Evolutionary conservation across 1,140 invertebrate genomes (phyloP), one percentile per base, ranked within the genome.

Genomic region (Magallana angulata): DNA sequence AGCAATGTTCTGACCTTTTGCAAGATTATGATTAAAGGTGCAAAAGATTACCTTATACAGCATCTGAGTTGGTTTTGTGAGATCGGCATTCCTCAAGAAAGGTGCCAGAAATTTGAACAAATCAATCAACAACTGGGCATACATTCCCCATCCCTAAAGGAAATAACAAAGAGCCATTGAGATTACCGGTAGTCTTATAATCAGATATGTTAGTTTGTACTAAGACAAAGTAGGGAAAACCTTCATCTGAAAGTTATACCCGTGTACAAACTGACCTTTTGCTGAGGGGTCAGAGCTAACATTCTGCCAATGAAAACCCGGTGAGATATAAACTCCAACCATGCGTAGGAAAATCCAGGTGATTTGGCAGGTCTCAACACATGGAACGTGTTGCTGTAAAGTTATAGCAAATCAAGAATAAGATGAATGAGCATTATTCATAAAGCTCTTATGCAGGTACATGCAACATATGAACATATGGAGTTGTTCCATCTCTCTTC

Each of bases 321-420:
- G 95, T 99, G 98, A 1, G 98, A 98, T 14, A 99, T 97, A 30
- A 99, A 96, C 95, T 99, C 99, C 60, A 99, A 95, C 99, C 99
- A 99, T 16, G 99, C 98, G 94, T 98, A 99, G 82, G 98, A 97
- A 95, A 99, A 99, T 0, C 98, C 98, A 0, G 99, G 98, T 0
- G 98, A 98, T 92, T 98, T 97, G n/a, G 97, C 96, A n/a, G 99
- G 99, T 87, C 97, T 96, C 82, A 99, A 86, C 48, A 94, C 97
- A 91, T 98, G 98, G 84, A 93, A 94, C 0, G 97, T 98, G 95
- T 99, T 98, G 93, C 97, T 98, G 93, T 97, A 89, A 93, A 93
- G 58, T 88, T 92, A 87, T 87, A 84, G 57, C 83, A 30, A 9
- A 64, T 64, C 14, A 16, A 64, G 18, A 64, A 48, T 48, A 2